Conservation (phyloP, 53 echinoderm and acorn worm species). For the Holothuria leucospilota region DNA sequence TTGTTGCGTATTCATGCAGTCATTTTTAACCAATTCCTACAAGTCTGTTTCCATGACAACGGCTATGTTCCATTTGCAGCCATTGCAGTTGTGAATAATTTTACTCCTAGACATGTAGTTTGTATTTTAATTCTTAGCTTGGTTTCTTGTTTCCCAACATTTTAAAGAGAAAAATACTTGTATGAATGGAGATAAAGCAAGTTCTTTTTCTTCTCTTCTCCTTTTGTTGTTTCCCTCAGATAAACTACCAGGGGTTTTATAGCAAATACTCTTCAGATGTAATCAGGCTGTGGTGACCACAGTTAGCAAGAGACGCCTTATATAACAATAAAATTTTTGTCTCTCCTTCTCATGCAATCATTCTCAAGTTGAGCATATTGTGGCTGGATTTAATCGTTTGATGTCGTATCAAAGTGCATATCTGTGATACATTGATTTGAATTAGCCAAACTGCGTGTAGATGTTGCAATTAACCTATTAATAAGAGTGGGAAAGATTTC, state of each 20-base stretch:
- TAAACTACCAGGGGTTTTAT: conserved; percentile 37
- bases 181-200: background rate
- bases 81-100: no score
- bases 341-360: background rate
- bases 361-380: background rate
- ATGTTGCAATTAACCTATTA: no score
- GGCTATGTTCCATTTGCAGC: no score
- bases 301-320: conserved; percentile 17
- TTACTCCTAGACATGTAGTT: no score
- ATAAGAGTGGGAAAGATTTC: no score
- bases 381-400: background rate
- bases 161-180: no score
- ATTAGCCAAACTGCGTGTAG: no score
- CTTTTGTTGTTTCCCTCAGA: conserved; percentile 30
- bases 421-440: background rate
- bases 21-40: no score
- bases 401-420: background rate
- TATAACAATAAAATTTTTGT: conserved; percentile 8
- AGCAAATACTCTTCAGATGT: conserved; percentile 28
- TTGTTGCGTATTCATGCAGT: no score
- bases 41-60: no score
- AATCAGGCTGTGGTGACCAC: conserved; percentile 19
- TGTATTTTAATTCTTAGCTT: no score
- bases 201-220: background rate
- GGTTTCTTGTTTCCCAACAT: no score